Base-by-base conservation (phyloP, 2,888 invertebrate species). In the Sympetrum striolatum region DNA sequence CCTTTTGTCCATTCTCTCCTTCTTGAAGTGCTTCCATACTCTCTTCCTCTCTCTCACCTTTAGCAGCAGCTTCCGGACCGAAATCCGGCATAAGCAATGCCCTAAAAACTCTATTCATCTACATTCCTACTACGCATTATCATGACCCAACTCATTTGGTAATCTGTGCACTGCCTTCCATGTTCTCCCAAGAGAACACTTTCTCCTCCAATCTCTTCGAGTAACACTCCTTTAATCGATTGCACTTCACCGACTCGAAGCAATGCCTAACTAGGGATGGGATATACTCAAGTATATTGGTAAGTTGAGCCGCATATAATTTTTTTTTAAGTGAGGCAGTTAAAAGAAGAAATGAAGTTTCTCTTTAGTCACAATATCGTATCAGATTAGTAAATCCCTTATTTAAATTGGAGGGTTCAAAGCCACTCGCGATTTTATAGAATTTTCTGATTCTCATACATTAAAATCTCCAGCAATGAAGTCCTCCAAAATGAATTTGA, bases 81-180 rank as follows among this genome's bases (percentile, higher is more conserved):
- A 82, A 82, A 35, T 12, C 82, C 22, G 82, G 82, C 25, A 60
- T 86, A 64, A 86, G 58, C 86, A 58, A 64, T 64, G 58, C 37
- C 60, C 60, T 64, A 86, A 86, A 86, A 86, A 64, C 86, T 60
- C 60, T 37, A 60, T 64, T 86, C 86, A 58, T 58, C 31, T 37
- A 53, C 82, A 35, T 44, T 82, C 60, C 86, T 60, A 22, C 60
- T 86, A 58, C 37, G n/a, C 60, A 60, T 31, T 60, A 22, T 60
- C 37, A 60, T 37, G 12, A 25, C 18, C 82, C 53, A 1, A 15
- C 86, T 86, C 86, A 86, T 31, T n/a, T 0, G 37, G 58, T 35
- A n/a, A 37, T 22, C 18, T 39, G n/a, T 48, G n/a, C n/a, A 35
- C 18, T 25, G 18, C 58, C 60, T 12, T 6, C 0, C 18, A 35